Conservation (phyloP, 2,797 vertebrate species). For the Sparus aurata region DNA sequence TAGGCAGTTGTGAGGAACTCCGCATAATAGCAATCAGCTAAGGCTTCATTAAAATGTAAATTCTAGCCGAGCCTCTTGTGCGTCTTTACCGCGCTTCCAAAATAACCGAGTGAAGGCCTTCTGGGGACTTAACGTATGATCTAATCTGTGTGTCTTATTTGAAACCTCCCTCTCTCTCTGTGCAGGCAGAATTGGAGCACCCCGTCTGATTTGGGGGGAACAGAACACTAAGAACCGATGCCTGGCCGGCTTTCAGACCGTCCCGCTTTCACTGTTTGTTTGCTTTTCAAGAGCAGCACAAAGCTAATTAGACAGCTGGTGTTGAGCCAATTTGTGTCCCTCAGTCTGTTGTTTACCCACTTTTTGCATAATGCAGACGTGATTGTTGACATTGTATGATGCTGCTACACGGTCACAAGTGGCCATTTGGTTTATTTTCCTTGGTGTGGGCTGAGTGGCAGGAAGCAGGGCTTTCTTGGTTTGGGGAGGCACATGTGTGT, state of each 20-base stretch:
- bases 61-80: constrained; percentile 71
- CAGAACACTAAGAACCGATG: constrained; percentile 71
- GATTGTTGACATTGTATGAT: constrained; percentile 80
- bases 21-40: constrained; percentile 75
- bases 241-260: constrained; percentile 78
- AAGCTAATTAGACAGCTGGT: constrained; percentile 88
- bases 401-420: constrained; percentile 70
- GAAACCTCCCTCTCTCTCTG: constrained; percentile 55
- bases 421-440: constrained; percentile 74
- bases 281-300: constrained; percentile 86
- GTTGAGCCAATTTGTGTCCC: constrained; percentile 83
- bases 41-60: constrained; percentile 84
- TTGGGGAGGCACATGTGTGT: constrained; percentile 28
- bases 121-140: constrained; percentile 75
- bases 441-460: constrained; percentile 39
- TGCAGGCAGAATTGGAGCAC: constrained; percentile 60
- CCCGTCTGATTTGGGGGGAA: constrained; percentile 74
- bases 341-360: constrained; percentile 84
- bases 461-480: constrained; percentile 31
- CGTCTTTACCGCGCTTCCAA: constrained; percentile 77
- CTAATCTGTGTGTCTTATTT: constrained; percentile 74
- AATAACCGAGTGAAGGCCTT: constrained; percentile 72
- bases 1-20: constrained; percentile 56
- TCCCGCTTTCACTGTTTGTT: constrained; percentile 80
- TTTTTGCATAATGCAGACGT: constrained; percentile 83